Base-by-base conservation (phyloP, 1,140 invertebrate genomes). In the Bradynema listronoti region DNA sequence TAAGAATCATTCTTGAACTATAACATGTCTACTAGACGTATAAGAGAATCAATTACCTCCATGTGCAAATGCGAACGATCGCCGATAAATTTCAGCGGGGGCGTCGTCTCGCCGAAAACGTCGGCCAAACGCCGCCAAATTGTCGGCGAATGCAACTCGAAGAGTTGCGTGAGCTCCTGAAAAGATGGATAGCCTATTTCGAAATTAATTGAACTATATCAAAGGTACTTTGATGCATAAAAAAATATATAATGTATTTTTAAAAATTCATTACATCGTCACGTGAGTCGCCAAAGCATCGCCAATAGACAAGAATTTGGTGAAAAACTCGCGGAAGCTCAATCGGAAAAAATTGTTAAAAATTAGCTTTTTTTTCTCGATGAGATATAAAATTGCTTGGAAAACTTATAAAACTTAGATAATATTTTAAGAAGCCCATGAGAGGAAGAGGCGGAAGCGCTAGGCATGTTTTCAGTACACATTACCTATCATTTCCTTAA, bases 271-370 rank as follows among this genome's bases (percentile, higher is more conserved):
- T 29, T 27, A 9, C 3, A 66, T 61, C 65, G 5, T 66, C 41
- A 30, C 47, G 27, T n/a, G 42, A 43, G 25, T 63, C 60, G 4
- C 69, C 69, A n/a, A 29, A 43, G 25, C 52, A 60, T 4, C 45
- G 11, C 66, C 66, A 68, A 36, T 46, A 65, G 6, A 68, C 52
- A n/a, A 19, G 22, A 33, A 66, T 41, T 39, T 68, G 53, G 11
- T 56, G 19, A 43, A 68, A 36, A n/a, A 68, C 24, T 4, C 22
- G 7, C 27, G 72, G 66, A 24, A 68, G 65, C 34, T 73, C 64
- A n/a, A 68, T 39, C 69, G 66, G 22, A 68, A 66, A 14, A 70
- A 69, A n/a, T n/a, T n/a, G n/a, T n/a, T n/a, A n/a, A n/a, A n/a
- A n/a, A n/a, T n/a, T n/a, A n/a, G n/a, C n/a, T n/a, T n/a, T n/a